Evolutionary conservation across 2,113 vertebrate species (phyloP).

Genomic region (Ageneiosus marmoratus): DNA sequence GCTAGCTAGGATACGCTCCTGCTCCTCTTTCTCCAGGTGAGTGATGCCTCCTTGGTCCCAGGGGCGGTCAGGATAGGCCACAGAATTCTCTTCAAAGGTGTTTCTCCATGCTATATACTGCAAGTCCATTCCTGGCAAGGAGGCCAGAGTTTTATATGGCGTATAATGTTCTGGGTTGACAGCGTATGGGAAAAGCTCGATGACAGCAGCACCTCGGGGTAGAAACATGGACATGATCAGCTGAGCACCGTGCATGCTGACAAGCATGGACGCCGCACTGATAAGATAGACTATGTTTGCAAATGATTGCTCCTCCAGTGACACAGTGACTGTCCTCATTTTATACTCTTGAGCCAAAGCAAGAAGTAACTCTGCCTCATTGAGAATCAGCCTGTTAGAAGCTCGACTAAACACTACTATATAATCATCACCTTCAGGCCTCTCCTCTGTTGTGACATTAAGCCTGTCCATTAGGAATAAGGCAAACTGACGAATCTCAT

Average conservation of each 20-base stretch:
- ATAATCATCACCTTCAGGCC: constrained; percentile 77
- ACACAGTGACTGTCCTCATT: constrained; percentile 90
- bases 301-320: constrained; percentile 89
- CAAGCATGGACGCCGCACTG: constrained; percentile 85
- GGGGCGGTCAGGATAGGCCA: constrained; percentile 83
- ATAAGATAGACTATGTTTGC: constrained; percentile 83
- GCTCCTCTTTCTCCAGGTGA: constrained; percentile 86
- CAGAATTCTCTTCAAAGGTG: constrained; percentile 78
- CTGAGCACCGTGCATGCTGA: constrained; percentile 97
- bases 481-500: constrained; percentile 90
- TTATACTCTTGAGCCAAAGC: constrained; percentile 92
- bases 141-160: constrained; percentile 91
- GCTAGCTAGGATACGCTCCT: constrained; percentile 85
- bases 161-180: constrained; percentile 96
- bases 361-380: constrained; percentile 92
- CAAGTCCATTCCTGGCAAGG: constrained; percentile 93
- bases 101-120: constrained; percentile 94
- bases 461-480: constrained; percentile 80
- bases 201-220: constrained; percentile 85
- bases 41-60: constrained; percentile 95
- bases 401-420: constrained; percentile 91
- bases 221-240: constrained; percentile 90
- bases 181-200: constrained; percentile 93
- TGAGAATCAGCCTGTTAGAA: constrained; percentile 89
- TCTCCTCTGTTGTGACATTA: constrained; percentile 75